These are phyloP conservation scores for Ctenicera cuprea DNA, from an alignment of 2,888 invertebrate species.

Conservation along the genomic window DNA sequence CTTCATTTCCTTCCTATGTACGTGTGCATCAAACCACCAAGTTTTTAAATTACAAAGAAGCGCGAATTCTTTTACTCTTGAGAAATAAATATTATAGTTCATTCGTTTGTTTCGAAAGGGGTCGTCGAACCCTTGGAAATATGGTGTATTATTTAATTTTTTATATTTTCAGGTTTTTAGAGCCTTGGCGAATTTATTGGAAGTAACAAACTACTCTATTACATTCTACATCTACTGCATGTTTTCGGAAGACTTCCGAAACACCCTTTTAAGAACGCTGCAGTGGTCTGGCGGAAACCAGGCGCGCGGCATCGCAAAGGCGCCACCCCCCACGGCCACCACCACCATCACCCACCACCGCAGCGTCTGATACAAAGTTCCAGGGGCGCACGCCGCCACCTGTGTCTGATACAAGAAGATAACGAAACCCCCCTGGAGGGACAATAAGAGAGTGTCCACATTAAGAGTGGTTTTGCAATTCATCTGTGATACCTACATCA, in stretches of 20 bases:
- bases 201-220: slow-evolving; percentile 85
- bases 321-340: slow-evolving; percentile 68
- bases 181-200: slow-evolving; percentile 83
- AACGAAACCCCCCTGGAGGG: slow-evolving; percentile 27
- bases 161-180: slow-evolving; percentile 76
- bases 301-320: slow-evolving; percentile 64
- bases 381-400: slow-evolving; percentile 59
- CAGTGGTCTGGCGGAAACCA: slow-evolving; percentile 75
- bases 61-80: not conserved
- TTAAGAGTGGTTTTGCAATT: slow-evolving; percentile 35
- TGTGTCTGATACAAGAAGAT: slow-evolving; percentile 56
- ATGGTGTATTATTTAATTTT: not conserved
- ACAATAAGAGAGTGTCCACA: slow-evolving; percentile 44
- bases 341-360: slow-evolving; percentile 71
- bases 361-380: slow-evolving; percentile 69
- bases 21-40: slow-evolving; percentile 8
- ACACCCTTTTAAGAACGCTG: slow-evolving; percentile 80
- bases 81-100: not conserved
- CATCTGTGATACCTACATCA: slow-evolving; percentile 47
- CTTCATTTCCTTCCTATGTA: slow-evolving; percentile 3
- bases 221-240: slow-evolving; percentile 88
- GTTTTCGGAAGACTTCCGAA: slow-evolving; percentile 85
- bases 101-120: not conserved
- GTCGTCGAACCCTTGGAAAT: not conserved
- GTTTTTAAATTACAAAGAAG: slow-evolving; percentile 9